Conservation (phyloP, 2,888 invertebrate genomes). For the Syrista parreyssii region DNA sequence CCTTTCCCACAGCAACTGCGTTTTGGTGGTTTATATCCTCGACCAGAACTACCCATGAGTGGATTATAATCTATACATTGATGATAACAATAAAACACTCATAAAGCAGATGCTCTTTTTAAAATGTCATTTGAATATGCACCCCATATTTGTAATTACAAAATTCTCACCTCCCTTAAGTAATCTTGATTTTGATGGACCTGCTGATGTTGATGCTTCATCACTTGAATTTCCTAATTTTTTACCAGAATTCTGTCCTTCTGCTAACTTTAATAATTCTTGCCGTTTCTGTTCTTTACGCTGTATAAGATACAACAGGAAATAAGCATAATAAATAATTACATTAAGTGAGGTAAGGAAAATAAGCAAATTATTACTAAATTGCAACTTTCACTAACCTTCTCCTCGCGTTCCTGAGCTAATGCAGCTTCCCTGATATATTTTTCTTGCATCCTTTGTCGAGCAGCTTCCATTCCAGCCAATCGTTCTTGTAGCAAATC, state of each 20-base stretch:
- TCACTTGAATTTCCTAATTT: conserved; percentile 44
- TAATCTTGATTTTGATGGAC: conserved; percentile 28
- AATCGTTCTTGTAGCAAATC: conserved; percentile 61
- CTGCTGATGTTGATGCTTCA: conserved; percentile 28
- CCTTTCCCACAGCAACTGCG: conserved; percentile 59
- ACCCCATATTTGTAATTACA: background rate
- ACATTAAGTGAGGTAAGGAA: background rate
- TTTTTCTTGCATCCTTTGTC: conserved; percentile 65
- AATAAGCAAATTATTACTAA: conserved; percentile 11
- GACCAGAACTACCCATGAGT: conserved; percentile 54
- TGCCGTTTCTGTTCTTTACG: conserved; percentile 54
- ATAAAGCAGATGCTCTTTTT: background rate
- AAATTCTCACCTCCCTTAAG: conserved; percentile 24
- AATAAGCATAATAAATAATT: conserved; percentile 13
- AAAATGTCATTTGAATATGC: background rate
- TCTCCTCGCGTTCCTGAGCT: conserved; percentile 58
- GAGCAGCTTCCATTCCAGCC: conserved; percentile 58
- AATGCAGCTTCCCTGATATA: conserved; percentile 57
- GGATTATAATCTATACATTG: conserved; percentile 58
- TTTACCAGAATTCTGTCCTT: conserved; percentile 37
- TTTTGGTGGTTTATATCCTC: conserved; percentile 59
- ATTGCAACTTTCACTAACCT: conserved; percentile 46
- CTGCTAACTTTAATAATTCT: conserved; percentile 42
- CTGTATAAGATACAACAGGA: conserved; percentile 39
- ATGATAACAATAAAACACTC: background rate